Base-by-base conservation (phyloP, 2,113 vertebrate species). In the Mastomys natalensis region DNA sequence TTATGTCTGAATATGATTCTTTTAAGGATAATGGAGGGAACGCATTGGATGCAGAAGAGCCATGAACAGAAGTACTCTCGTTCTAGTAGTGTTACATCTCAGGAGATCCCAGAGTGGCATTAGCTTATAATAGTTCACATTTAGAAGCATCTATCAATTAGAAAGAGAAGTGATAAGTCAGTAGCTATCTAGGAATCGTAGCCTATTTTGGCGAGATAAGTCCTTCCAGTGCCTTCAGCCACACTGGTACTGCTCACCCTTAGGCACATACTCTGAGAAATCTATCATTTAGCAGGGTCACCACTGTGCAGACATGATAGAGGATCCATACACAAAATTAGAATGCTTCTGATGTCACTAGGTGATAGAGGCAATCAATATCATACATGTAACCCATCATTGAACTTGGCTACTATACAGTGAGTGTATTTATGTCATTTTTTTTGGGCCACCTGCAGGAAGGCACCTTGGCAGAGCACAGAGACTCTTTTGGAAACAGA, bases 401-500 rank as follows among this genome's bases (percentile, higher is more conserved):
- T 73, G 55, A 31, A 7, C 17, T 48, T 86, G 26, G 34, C 55
- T 29, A 21, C 7, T 5, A 15, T 17, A 26, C 19, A 64, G 7
- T 34, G 53, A 24, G 22, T 84, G 37, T 48, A 40, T 77, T 93
- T 95, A 70, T 68, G 34, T 68, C 66, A 68, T 34, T 68, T 51
- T 68, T 51, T 12, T 5, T 22, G 1, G 66, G 81, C 90, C 94
- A n/a, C 96, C 95, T 93, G 82, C 96, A 0, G 2, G 68, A 87
- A 80, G 68, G 62, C 64, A 62, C 24, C 58, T 95, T 96, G 76
- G 58, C 78, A 15, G 58, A 84, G 60, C 74, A 76, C 68, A 82
- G 74, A 0, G 29, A 85, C 86, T 48, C 40, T 53, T 93, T 96
- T 84, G 51, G 82, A 97, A 97, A 93, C 45, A 31, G 91, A 95